phyloP scores from a whole-genome alignment of 2,797 vertebrate genomes.

The Atherinosoma microstoma region DNA sequence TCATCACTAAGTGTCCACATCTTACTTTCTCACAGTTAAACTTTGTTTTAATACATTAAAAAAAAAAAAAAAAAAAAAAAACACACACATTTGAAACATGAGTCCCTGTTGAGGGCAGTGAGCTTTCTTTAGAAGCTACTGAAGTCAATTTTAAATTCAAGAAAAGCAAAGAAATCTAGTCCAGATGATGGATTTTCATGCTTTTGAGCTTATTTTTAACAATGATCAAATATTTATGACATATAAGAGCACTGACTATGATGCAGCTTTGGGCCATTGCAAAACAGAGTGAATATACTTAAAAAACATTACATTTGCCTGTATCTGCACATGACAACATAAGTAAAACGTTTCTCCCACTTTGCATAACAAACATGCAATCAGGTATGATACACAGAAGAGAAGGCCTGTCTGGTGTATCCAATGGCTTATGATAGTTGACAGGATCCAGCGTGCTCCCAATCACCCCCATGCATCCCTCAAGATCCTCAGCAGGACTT shows the following conservation, averaged over 20 bases:
- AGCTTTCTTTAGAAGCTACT: constrained; percentile 63
- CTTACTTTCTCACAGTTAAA: no score
- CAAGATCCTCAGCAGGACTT: constrained; percentile 80
- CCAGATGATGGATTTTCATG: constrained; percentile 70
- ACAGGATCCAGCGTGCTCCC: constrained; percentile 83
- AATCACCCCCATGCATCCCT: constrained; percentile 83
- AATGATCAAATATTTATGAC: constrained; percentile 78
- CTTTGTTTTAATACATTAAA: no score
- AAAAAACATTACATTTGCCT: constrained; percentile 47
- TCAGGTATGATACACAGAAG: constrained; percentile 76
- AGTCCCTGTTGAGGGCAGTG: constrained; percentile 40
- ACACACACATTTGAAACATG: constrained; percentile 34
- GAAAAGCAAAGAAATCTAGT: constrained; percentile 63
- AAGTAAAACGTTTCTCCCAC: constrained; percentile 70
- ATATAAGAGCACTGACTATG: constrained; percentile 69
- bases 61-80: constrained; percentile 20
- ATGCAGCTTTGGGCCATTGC: constrained; percentile 57
- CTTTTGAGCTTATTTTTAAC: constrained; percentile 68
- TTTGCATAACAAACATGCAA: constrained; percentile 80
- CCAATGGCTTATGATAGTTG: constrained; percentile 82
- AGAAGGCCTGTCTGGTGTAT: constrained; percentile 74
- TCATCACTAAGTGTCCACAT: no score
- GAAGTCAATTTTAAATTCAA: constrained; percentile 49
- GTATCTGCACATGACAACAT: constrained; percentile 63
- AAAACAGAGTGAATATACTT: constrained; percentile 51